Evolutionary conservation across 2,797 vertebrate genomes (phyloP).

Genomic region (Hydrocynus forskahlii): DNA sequence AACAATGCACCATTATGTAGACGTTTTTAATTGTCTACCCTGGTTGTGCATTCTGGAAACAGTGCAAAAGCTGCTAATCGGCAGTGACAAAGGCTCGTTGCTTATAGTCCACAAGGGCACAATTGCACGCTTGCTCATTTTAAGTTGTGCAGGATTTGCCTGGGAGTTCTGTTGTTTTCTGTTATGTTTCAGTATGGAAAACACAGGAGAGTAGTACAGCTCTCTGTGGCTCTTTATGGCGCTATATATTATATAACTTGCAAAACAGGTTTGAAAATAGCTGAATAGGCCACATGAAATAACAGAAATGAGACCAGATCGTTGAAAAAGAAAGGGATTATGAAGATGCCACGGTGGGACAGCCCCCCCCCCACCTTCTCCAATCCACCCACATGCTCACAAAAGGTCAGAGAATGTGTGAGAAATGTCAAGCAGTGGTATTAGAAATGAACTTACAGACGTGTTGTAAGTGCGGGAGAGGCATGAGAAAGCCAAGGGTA

Average conservation of each 20-base stretch:
- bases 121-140: not conserved
- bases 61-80: not conserved
- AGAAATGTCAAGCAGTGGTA: constrained; percentile 25
- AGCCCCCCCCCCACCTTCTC: not conserved
- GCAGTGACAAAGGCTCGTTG: not conserved
- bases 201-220: not conserved
- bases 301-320: not conserved
- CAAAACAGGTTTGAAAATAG: not conserved
- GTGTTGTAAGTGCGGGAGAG: not conserved
- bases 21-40: not conserved
- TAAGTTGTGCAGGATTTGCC: not conserved
- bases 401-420: not conserved
- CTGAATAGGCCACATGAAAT: not conserved
- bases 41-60: not conserved
- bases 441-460: not conserved
- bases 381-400: not conserved
- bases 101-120: not conserved
- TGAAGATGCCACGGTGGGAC: not conserved
- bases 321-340: not conserved
- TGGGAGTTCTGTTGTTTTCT: not conserved
- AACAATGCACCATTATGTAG: not conserved
- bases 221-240: too few species aligned
- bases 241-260: not conserved
- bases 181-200: not conserved
- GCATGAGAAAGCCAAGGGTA: not conserved